Base-by-base conservation (phyloP, 1,140 invertebrate genomes). In the Eciton burchellii region DNA sequence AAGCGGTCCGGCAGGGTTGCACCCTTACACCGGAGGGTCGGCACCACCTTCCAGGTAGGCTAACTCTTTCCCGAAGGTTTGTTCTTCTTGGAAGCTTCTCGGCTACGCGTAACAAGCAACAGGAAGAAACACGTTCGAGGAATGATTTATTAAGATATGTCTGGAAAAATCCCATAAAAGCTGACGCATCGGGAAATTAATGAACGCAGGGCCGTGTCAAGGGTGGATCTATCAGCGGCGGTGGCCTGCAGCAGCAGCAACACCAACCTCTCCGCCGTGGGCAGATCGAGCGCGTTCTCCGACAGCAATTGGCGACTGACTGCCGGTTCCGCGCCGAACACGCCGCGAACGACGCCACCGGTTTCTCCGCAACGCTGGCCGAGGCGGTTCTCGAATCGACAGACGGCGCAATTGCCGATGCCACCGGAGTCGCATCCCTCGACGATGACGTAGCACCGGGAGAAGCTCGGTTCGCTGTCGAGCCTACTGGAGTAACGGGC, bases 1-100 rank as follows among this genome's bases (percentile, higher is more conserved):
- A 59, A 97, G 96, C 24, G 96, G 96, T 56, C 96, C 96, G 0
- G 96, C 96, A 12, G 96, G 96, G 9, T 93, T 97, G 24, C 96
- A 96, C 89, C 96, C 96, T 85, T 97, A 97, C 88, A 97, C 96
- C 71, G 96, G 96, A 92, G 93, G 91, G 1, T 90, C 92, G 1
- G 91, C 91, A 0, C 91, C 93, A 56, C 87, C 92, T 41, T 94
- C 91, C 8, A 89, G 90, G 92, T 91, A 82, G 66, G 6, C 6
- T 35, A 35, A 35, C 35, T 35, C 6, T 35, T 35, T 35, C 2
- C 6, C 35, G 35, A 35, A 35, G 6, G 2, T 35, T 35, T 35
- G 35, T 35, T 35, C 35, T 35, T 35, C 6, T 35, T 35, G 6
- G 35, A 35, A 35, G 6, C 35, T 35, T 35, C 6, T 35, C n/a